Conservation (phyloP, 2,888 invertebrate genomes). For the Bellardia pandia region DNA sequence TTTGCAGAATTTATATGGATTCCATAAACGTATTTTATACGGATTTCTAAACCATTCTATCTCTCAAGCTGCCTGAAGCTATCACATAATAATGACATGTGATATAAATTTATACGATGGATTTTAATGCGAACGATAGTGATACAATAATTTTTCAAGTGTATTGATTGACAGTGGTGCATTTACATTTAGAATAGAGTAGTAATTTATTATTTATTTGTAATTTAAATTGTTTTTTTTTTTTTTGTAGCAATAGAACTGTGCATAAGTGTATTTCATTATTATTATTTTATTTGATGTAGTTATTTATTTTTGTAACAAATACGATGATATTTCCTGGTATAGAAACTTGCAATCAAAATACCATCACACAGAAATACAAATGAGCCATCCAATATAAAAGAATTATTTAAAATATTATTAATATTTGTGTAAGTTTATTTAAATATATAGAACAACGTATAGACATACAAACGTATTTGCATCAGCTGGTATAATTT, state of each 20-base stretch:
- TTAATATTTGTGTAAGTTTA: conserved; percentile 31
- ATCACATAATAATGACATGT: not conserved
- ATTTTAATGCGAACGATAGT: conserved; percentile 3
- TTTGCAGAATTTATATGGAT: too few relatives aligned
- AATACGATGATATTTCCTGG: conserved; percentile 28
- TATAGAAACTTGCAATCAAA: conserved; percentile 59
- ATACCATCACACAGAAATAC: conserved; percentile 66
- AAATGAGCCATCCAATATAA: conserved; percentile 63
- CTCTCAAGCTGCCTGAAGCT: too few relatives aligned
- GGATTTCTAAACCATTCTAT: too few relatives aligned
- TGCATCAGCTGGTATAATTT: conserved; percentile 72
- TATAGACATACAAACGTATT: conserved; percentile 72
- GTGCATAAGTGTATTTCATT: conserved; percentile 51
- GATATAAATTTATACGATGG: not conserved
- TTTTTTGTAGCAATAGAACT: conserved; percentile 31
- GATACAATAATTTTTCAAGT: conserved; percentile 51
- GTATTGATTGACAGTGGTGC: conserved; percentile 63
- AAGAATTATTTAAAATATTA: conserved; percentile 4
- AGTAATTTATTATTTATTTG: conserved; percentile 19
- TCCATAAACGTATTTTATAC: too few relatives aligned
- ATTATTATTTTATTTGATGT: conserved; percentile 2
- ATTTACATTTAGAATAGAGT: conserved; percentile 55
- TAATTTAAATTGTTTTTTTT: not conserved
- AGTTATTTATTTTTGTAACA: conserved; percentile 11
- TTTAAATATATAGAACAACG: conserved; percentile 42